Base-by-base conservation (phyloP, 2,797 vertebrate species). In the Falco novaeseelandiae region DNA sequence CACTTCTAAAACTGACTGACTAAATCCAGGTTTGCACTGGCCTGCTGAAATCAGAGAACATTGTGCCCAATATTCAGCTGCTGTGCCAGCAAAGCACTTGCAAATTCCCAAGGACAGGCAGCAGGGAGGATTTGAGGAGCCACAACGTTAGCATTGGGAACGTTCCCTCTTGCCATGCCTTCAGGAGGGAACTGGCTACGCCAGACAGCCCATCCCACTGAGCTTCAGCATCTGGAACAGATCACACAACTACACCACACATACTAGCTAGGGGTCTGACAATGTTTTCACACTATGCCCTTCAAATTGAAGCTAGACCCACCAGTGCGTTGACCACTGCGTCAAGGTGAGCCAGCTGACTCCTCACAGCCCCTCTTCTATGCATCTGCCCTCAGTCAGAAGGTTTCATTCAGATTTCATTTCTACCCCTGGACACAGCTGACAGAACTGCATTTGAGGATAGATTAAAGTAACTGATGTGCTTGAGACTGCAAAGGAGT, bases 361-460 rank as follows among this genome's bases (percentile, higher is more conserved):
- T 71, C 30, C 6, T 9, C 49, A 19, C 4, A 13, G 36, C 8
- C 29, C 42, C 14, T 70, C 42, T 63, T 54, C 38, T 44, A 21
- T 6, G 21, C 4, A 9, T 79, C 38, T 61, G 12, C 15, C 40
- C 22, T n/a, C 23, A 34, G 36, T 44, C 30, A 84, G 48, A 27
- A 40, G 10, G 40, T 51, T 89, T 86, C 26, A 36, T 55, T 67
- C 38, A 14, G 6, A 80, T 59, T 62, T 42, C 11, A 26, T 32
- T 72, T 71, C 44, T 5, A 48, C 9, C 25, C 49, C 1, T 9
- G 0, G 22, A 44, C 22, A 36, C 0, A 0, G 62, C 32, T 6
- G 14, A 77, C 8, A 32, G 5, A 79, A 54, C 51, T 14, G 21
- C 8, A 54, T 36, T 25, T 62, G 67, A 89, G 21, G 57, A 26